Base-by-base conservation (phyloP, 2,797 vertebrate genomes). In the Heliangelus exortis region DNA sequence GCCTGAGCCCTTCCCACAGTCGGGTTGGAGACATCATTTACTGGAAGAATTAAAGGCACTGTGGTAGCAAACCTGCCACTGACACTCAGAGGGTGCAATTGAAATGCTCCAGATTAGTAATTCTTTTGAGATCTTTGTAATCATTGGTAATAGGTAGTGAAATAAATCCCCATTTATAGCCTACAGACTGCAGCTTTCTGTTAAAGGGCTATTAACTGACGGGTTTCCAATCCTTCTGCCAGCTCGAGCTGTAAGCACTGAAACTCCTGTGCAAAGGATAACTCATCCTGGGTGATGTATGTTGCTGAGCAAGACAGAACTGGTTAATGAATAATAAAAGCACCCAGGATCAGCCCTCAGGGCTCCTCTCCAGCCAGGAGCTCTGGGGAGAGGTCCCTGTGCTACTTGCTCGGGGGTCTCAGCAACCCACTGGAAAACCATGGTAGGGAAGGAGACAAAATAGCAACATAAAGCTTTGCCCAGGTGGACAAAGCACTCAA, bases 91-190 rank as follows among this genome's bases (percentile, higher is more conserved):
- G 96, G 89, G 93, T 84, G 93, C 90, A 89, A 89, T 80, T 86
- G 94, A 95, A 97, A 96, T 92, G 92, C 88, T 81, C 74, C 0
- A 19, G 93, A 96, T 97, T 93, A 96, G 90, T 89, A 93, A 92
- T 95, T 95, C 94, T 89, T 97, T 94, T 58, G 94, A 96, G 92
- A 92, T 96, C 91, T 92, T 96, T 91, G 91, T 92, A 93, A 94
- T 94, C 93, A 93, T 78, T 77, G 75, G 92, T 95, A 95, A 90
- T 87, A 95, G 91, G 87, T 87, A 78, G 91, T 89, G 85, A 95
- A 96, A 90, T 96, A 97, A 96, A 97, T 95, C 94, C 94, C 81
- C 83, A 39, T 92, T 92, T 94, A 54, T 96, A 92, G 92, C 94
- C 89, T 81, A 39, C 91, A 94, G 87, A 62, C 89, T 76, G 94